These are phyloP conservation scores for Lamprotornis superbus DNA, from an alignment of 2,113 vertebrate genomes.

Conservation along the genomic window DNA sequence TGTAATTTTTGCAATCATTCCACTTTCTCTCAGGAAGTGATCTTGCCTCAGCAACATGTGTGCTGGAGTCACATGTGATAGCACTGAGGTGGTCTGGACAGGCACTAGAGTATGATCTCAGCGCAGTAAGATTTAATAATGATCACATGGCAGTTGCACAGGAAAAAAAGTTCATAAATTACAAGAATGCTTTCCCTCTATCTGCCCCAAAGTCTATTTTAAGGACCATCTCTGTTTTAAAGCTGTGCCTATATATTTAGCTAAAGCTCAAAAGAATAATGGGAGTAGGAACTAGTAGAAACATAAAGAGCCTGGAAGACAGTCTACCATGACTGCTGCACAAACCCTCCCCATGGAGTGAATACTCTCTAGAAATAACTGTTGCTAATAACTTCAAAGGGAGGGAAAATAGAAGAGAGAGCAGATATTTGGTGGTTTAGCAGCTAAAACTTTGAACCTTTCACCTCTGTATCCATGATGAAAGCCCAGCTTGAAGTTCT, in stretches of 20 bases:
- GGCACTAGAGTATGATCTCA: neutral
- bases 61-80: neutral
- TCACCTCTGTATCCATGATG: neutral
- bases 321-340: neutral
- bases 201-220: neutral
- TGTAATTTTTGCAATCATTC: neutral
- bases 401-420: neutral
- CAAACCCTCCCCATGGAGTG: neutral
- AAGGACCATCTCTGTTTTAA: neutral
- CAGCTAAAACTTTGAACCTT: neutral
- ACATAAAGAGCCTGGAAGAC: neutral
- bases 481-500: conserved; percentile 16
- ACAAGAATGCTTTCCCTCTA: neutral
- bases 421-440: neutral
- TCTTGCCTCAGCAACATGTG: neutral
- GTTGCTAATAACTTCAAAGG: conserved; percentile 29
- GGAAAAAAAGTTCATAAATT: neutral
- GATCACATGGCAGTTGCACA: accelerated
- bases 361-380: neutral
- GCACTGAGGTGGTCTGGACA: neutral
- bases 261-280: neutral
- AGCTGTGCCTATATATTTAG: neutral
- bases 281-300: neutral
- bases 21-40: neutral
- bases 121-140: neutral